phyloP scores from a whole-genome alignment of 2,113 vertebrate species.

The Clupea harengus region DNA sequence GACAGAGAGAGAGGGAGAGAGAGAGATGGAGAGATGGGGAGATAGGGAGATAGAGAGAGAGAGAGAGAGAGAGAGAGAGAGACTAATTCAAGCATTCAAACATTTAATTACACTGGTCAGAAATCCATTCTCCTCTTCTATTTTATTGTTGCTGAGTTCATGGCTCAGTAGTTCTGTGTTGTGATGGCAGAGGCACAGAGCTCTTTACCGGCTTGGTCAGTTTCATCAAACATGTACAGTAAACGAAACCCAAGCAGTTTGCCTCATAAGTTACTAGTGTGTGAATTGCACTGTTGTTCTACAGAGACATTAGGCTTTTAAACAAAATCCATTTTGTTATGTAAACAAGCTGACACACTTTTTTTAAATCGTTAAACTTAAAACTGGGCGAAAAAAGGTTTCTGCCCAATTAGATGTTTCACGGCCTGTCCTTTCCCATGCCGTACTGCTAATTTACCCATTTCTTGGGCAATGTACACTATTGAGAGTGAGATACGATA shows the following conservation, averaged over 20 bases:
- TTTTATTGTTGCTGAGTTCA: neutral
- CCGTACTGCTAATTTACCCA: too few species aligned
- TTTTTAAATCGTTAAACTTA: neutral
- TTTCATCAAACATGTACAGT: neutral
- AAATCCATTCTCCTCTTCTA: neutral
- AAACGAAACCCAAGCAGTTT: neutral
- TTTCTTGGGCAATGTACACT: too few species aligned
- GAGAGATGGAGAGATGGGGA: too few species aligned
- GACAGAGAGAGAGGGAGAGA: too few species aligned
- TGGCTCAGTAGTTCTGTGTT: neutral
- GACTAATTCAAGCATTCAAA: neutral
- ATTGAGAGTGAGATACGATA: too few species aligned
- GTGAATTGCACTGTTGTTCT: neutral
- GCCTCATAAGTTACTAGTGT: neutral
- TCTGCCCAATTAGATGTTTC: too few species aligned
- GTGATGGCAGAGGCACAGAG: neutral
- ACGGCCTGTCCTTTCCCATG: too few species aligned
- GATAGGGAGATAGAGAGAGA: neutral
- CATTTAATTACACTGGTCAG: neutral
- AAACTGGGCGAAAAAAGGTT: neutral
- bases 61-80: conserved; percentile 1
- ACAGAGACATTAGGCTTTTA: neutral
- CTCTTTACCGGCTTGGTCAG: neutral
- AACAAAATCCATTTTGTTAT: neutral
- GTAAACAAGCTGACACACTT: neutral